phyloP scores from a whole-genome alignment of 2,113 vertebrate species.

The Pao palembangensis region DNA sequence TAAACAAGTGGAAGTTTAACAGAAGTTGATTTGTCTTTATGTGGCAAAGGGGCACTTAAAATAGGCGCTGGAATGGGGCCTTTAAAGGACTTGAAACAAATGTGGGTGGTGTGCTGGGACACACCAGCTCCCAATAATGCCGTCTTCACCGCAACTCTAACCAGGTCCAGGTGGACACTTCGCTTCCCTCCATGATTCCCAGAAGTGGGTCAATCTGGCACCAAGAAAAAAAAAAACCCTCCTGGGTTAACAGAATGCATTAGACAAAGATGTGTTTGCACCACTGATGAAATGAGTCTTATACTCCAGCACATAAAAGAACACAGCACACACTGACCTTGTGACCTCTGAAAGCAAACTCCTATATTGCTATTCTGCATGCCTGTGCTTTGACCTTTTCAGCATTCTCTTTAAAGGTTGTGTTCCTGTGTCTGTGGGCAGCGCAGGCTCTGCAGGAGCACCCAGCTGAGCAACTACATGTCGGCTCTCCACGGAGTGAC shows the following conservation, averaged over 20 bases:
- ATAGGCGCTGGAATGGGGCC: conserved; percentile 28
- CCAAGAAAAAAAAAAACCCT: conserved; percentile 13
- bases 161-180: conserved; percentile 62
- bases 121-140: conserved; percentile 12
- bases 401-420: conserved; percentile 75
- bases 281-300: conserved; percentile 19
- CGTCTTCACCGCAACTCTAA: conserved; percentile 54
- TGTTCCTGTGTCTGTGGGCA: conserved; percentile 59
- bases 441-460: conserved; percentile 48
- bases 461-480: conserved; percentile 50
- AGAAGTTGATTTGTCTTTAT: conserved; percentile 59
- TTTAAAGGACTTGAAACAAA: conserved; percentile 31
- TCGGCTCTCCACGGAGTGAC: conserved; percentile 64
- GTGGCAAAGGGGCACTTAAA: conserved; percentile 61
- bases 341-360: conserved; percentile 56
- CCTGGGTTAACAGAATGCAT: conserved; percentile 18
- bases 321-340: conserved; percentile 60
- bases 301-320: conserved; percentile 18
- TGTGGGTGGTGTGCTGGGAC: conserved; percentile 36
- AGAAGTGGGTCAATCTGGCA: conserved; percentile 63
- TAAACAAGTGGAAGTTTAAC: conserved; percentile 60
- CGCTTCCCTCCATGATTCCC: conserved; percentile 35
- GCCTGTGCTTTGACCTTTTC: conserved; percentile 72
- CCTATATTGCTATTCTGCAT: conserved; percentile 71
- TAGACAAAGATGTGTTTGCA: not conserved